Conservation (phyloP, 2,797 vertebrate genomes). For the Channa striata region DNA sequence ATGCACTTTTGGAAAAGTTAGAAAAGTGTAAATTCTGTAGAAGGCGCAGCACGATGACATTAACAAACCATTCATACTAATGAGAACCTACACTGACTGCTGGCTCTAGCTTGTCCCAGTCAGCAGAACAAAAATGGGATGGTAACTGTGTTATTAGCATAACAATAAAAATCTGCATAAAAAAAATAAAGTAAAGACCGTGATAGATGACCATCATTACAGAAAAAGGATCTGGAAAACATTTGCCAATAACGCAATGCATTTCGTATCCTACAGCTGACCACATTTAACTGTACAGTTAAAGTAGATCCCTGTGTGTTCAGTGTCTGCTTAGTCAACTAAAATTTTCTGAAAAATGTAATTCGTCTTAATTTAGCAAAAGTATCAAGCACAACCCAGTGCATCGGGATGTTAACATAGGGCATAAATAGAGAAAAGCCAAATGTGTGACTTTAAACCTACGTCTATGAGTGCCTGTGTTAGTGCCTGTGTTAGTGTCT, state of each 20-base stretch:
- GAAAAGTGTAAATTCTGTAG: constrained; percentile 24
- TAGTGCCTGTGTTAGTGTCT: constrained; percentile 9
- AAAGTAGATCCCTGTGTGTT: not conserved
- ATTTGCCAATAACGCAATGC: constrained; percentile 28
- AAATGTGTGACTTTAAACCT: not conserved
- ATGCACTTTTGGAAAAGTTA: constrained; percentile 33
- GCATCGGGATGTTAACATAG: not conserved
- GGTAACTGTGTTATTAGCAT: constrained; percentile 54
- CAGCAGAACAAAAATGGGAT: constrained; percentile 63
- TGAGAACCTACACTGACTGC: constrained; percentile 39
- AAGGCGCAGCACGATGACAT: constrained; percentile 44
- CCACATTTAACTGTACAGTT: constrained; percentile 15
- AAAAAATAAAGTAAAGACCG: constrained; percentile 45
- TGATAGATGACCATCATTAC: constrained; percentile 65
- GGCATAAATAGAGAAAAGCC: not conserved
- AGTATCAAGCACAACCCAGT: not conserved
- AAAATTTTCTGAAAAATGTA: not conserved
- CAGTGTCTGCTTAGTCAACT: constrained; percentile 10
- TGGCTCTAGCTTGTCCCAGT: constrained; percentile 53
- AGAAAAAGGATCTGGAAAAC: constrained; percentile 37
- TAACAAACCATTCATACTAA: constrained; percentile 50
- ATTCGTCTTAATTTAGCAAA: not conserved
- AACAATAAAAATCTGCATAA: constrained; percentile 61
- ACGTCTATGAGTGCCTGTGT: not conserved
- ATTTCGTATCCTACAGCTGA: constrained; percentile 26